Conservation (phyloP, 1,140 invertebrate species). For the Telenomus remus region DNA sequence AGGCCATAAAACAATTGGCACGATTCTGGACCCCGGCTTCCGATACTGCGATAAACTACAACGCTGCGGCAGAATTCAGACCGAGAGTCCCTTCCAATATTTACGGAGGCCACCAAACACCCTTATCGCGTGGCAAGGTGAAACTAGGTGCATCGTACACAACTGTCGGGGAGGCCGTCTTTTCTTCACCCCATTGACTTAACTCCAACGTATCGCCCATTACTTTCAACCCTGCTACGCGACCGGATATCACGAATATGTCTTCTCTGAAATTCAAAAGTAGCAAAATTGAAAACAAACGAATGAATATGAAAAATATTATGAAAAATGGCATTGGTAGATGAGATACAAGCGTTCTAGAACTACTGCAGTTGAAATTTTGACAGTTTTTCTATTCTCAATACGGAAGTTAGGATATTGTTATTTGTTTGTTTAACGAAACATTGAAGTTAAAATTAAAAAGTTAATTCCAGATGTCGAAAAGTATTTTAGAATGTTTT, state of each 20-base stretch:
- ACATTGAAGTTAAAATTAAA: no score
- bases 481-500: no score
- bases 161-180: conserved; percentile 29
- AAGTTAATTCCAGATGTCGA: no score
- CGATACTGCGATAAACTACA: conserved; percentile 59
- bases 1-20: conserved; percentile 62
- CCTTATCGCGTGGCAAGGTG: conserved; percentile 53
- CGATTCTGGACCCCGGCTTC: conserved; percentile 50
- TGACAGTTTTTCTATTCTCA: no score
- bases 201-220: conserved; percentile 55
- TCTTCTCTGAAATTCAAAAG: conserved; percentile 27
- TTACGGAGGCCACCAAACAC: conserved; percentile 54
- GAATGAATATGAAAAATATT: no score
- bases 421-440: no score
- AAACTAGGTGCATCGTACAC: conserved; percentile 54
- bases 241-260: not conserved
- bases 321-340: no score
- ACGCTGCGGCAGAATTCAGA: conserved; percentile 9
- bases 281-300: not conserved
- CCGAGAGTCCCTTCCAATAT: conserved; percentile 49
- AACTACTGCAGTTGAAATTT: no score
- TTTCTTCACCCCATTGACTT: conserved; percentile 54
- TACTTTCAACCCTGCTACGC: conserved; percentile 38
- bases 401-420: no score
- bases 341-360: no score